Evolutionary conservation across 2,113 vertebrate species (phyloP).

Genomic region (Ammodytes marinus): DNA sequence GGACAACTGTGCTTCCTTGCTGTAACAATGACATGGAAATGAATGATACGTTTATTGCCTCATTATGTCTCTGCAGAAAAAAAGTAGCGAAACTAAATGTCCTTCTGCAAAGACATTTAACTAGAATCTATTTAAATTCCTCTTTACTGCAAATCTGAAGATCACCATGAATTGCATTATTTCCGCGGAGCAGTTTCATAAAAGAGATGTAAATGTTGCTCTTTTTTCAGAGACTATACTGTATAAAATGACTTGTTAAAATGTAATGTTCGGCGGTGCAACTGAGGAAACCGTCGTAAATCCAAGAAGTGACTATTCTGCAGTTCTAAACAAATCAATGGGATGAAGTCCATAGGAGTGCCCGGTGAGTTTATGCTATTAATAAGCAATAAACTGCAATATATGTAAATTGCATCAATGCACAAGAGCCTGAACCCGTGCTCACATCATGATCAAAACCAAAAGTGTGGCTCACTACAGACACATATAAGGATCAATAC

Average conservation of each 20-base stretch:
- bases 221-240: background rate
- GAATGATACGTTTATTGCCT: slow-evolving; percentile 16
- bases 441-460: slow-evolving; percentile 27
- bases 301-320: slow-evolving; percentile 10
- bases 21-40: slow-evolving; percentile 39
- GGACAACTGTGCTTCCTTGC: slow-evolving; percentile 17
- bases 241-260: background rate
- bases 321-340: slow-evolving; percentile 21
- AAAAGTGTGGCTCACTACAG: slow-evolving; percentile 8
- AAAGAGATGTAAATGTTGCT: background rate
- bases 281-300: slow-evolving; percentile 17
- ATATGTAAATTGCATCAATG: background rate
- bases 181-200: slow-evolving; percentile 1
- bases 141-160: slow-evolving; percentile 22
- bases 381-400: background rate
- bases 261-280: slow-evolving; percentile 18
- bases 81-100: slow-evolving; percentile 2
- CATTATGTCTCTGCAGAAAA: slow-evolving; percentile 22
- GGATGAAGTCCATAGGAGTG: background rate
- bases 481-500: slow-evolving; percentile 38
- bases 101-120: slow-evolving; percentile 15
- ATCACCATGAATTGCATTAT: slow-evolving; percentile 16
- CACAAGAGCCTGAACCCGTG: background rate
- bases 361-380: background rate
- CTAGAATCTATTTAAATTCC: slow-evolving; percentile 20